A percentile compares a stretch with the other conserved stretches of the same genome.
Evolutionary conservation across 2,113 vertebrate species (phyloP).

Genomic region (Alligator mississippiensis): DNA sequence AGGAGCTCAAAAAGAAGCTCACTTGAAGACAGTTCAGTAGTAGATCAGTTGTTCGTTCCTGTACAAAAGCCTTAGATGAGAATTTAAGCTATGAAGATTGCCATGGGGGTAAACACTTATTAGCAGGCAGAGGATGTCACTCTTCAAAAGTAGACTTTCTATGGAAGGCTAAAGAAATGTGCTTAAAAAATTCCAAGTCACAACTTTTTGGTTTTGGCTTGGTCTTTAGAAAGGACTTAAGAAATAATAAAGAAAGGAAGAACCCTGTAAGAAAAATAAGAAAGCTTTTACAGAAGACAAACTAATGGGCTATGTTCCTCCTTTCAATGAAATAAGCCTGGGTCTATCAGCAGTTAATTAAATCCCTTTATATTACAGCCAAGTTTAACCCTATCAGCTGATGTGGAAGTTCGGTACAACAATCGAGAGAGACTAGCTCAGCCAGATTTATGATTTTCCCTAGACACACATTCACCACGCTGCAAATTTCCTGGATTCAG

Average conservation of each 20-base stretch:
- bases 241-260: background rate
- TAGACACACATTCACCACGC: background rate
- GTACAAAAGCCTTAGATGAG: background rate
- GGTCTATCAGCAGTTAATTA: too few relatives aligned
- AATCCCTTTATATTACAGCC: too few relatives aligned
- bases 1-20: background rate
- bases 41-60: background rate
- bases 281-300: too few relatives aligned
- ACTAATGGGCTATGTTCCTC: too few relatives aligned
- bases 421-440: background rate
- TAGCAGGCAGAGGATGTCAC: background rate
- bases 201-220: background rate
- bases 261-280: rapidly evolving
- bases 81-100: background rate
- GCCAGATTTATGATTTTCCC: background rate
- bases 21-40: background rate
- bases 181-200: background rate
- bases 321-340: too few relatives aligned
- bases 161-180: background rate
- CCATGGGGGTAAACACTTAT: background rate
- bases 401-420: background rate
- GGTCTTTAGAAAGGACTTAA: background rate
- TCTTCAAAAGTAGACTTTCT: background rate
- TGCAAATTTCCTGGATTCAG: background rate
- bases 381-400: background rate